Conservation (phyloP, 2,888 invertebrate genomes). For the Dermolepida albohirtum region DNA sequence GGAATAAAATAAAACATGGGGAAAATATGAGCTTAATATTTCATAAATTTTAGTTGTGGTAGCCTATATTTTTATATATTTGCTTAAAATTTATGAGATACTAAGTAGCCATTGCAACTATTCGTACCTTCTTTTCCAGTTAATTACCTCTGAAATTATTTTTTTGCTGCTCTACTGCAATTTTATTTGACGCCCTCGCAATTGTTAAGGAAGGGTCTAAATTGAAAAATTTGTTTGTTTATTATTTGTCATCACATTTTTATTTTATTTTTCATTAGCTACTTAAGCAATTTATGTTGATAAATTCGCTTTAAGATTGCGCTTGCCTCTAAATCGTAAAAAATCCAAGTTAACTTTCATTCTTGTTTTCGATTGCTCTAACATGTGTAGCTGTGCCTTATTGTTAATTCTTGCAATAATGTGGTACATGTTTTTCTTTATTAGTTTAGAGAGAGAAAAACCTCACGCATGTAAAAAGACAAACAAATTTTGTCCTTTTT, state of each 20-base stretch:
- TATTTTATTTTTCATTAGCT: slow-evolving; percentile 51
- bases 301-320: slow-evolving; percentile 64
- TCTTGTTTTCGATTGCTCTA: slow-evolving; percentile 38
- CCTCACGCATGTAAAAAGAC: slow-evolving; percentile 25
- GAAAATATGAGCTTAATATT: neutral
- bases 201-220: slow-evolving; percentile 4
- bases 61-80: neutral
- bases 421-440: slow-evolving; percentile 55
- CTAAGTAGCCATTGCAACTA: neutral
- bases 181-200: slow-evolving; percentile 3
- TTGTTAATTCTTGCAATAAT: slow-evolving; percentile 55
- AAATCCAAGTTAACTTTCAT: slow-evolving; percentile 7
- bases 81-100: slow-evolving; percentile 8
- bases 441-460: slow-evolving; percentile 11
- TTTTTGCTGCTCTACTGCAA: slow-evolving; percentile 14
- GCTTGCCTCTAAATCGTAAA: slow-evolving; percentile 5
- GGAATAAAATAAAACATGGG: neutral
- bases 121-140: slow-evolving; percentile 49
- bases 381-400: slow-evolving; percentile 58
- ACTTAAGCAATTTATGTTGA: slow-evolving; percentile 64
- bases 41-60: neutral
- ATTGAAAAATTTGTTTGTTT: slow-evolving; percentile 44
- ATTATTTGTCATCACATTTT: slow-evolving; percentile 17
- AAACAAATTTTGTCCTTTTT: slow-evolving; percentile 44
- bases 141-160: slow-evolving; percentile 39